Percentiles rank a stretch among this genome's conserved stretches.
Evolutionary conservation across 2,113 vertebrate genomes (phyloP).

Genomic region (Diglossa brunneiventris): DNA sequence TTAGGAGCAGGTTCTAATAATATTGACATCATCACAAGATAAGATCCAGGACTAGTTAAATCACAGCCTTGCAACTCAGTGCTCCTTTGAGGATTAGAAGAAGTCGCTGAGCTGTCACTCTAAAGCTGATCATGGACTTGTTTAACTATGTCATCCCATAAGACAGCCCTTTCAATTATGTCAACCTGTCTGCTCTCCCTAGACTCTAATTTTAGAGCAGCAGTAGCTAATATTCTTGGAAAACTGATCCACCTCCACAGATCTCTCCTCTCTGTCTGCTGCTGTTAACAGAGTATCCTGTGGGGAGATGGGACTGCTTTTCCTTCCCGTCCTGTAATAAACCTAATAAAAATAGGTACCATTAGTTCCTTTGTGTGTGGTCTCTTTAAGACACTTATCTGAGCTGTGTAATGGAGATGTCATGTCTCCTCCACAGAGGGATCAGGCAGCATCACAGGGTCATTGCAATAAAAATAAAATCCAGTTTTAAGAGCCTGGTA

Average conservation of each 20-base stretch:
- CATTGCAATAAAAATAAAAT: conserved; percentile 55
- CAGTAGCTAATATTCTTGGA: conserved; percentile 69
- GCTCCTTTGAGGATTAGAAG: conserved; percentile 56
- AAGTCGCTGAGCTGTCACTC: conserved; percentile 61
- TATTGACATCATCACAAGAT: conserved; percentile 56
- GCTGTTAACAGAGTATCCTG: conserved; percentile 59
- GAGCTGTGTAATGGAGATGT: conserved; percentile 68
- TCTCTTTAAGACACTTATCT: conserved; percentile 62
- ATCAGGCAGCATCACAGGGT: conserved; percentile 7
- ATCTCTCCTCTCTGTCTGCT: conserved; percentile 59
- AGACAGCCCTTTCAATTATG: conserved; percentile 72
- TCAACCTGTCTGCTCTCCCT: conserved; percentile 69
- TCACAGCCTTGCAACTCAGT: conserved; percentile 26
- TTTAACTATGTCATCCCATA: conserved; percentile 70
- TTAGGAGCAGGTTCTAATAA: conserved; percentile 34
- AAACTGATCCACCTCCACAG: conserved; percentile 60
- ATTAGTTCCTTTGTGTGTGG: conserved; percentile 62
- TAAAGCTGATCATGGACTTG: conserved; percentile 64
- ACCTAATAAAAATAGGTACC: conserved; percentile 68
- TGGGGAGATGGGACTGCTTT: conserved; percentile 53
- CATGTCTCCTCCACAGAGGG: conserved; percentile 28
- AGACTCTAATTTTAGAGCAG: conserved; percentile 71
- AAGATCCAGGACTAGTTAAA: conserved; percentile 64
- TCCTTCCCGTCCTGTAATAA: conserved; percentile 65
- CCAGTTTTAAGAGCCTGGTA: conserved; percentile 14